These are phyloP conservation scores for Sander vitreus DNA, from an alignment of 2,113 vertebrate genomes.

Conservation along the genomic window DNA sequence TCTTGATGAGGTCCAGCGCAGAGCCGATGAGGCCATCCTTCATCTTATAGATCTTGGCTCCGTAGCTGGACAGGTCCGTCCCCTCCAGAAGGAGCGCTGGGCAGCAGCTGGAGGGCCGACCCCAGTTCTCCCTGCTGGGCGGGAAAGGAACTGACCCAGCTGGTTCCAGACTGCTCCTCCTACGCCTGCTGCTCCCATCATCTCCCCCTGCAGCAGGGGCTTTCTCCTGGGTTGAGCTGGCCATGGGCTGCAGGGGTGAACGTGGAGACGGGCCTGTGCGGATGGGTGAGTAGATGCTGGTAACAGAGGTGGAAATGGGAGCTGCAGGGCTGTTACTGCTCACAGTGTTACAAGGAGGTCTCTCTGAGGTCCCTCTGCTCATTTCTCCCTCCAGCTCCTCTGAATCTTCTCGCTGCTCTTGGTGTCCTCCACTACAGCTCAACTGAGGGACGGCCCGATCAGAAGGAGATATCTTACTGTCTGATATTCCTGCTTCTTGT, in stretches of 20 bases:
- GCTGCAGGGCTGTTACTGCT: neutral
- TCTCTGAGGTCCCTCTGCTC: constrained; percentile 20
- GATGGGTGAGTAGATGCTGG: constrained; percentile 64
- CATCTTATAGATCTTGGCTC: constrained; percentile 92
- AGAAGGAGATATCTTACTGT: neutral
- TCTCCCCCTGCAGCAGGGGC: neutral
- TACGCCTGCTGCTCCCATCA: constrained; percentile 19
- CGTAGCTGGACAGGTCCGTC: constrained; percentile 90
- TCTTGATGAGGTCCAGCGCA: constrained; percentile 92
- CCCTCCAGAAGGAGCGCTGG: constrained; percentile 89
- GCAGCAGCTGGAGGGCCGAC: constrained; percentile 89
- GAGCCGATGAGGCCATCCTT: constrained; percentile 91
- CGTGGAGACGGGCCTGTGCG: constrained; percentile 87
- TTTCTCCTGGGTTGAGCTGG: constrained; percentile 57
- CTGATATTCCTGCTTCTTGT: constrained; percentile 18
- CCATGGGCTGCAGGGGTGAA: constrained; percentile 82
- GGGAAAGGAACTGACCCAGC: constrained; percentile 75
- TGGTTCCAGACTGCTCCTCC: constrained; percentile 76
- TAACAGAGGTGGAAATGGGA: neutral
- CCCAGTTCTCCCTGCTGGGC: constrained; percentile 77
- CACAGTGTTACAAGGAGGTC: neutral
- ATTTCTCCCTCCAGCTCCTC: constrained; percentile 16
- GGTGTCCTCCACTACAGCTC: neutral
- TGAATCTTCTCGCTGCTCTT: neutral
- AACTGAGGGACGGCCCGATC: neutral